phyloP scores from a whole-genome alignment of 2,113 vertebrate species.

The Tautogolabrus adspersus region DNA sequence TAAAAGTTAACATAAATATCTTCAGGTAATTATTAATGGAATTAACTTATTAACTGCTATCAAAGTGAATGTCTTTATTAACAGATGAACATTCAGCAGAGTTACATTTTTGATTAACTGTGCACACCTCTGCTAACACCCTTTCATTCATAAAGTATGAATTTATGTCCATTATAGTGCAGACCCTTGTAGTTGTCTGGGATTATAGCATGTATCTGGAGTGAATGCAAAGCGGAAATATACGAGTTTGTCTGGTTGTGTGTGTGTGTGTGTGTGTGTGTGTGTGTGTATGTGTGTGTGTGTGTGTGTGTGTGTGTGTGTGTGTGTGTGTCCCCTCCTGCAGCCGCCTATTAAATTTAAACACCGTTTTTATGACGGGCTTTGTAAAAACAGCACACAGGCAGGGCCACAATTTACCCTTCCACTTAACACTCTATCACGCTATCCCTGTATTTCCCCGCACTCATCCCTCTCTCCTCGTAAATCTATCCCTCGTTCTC shows the following conservation, averaged over 20 bases:
- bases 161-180: neutral
- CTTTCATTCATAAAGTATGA: too few relatives aligned
- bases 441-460: slow-evolving; percentile 51
- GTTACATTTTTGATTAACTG: too few relatives aligned
- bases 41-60: too few relatives aligned
- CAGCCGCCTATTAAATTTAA: slow-evolving; percentile 65
- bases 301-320: slow-evolving; percentile 25
- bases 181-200: neutral
- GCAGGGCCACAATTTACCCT: slow-evolving; percentile 67
- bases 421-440: slow-evolving; percentile 71
- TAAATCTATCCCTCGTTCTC: slow-evolving; percentile 73
- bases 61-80: too few relatives aligned
- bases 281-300: slow-evolving; percentile 29
- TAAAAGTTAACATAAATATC: too few relatives aligned
- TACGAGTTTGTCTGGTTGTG: slow-evolving; percentile 22
- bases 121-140: too few relatives aligned
- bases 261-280: slow-evolving; percentile 25
- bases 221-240: slow-evolving; percentile 5
- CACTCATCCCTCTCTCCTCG: slow-evolving; percentile 59
- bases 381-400: slow-evolving; percentile 66
- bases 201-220: neutral
- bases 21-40: too few relatives aligned
- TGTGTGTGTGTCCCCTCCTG: slow-evolving; percentile 22
- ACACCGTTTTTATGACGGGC: slow-evolving; percentile 63
- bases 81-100: too few relatives aligned